phyloP scores from a whole-genome alignment of 2,113 vertebrate genomes.

The Xenopus tropicalis region UCB_Xtro_10.0 CM004450.2:101596501-101597000 shows the following conservation, averaged over 20 bases:
- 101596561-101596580: too few species aligned
- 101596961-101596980: background rate
- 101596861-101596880: background rate
- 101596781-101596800: too few species aligned
- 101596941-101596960: background rate
- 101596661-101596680: too few species aligned
- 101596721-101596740: too few species aligned
- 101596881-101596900: fast-evolving
- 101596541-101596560: background rate
- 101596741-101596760: too few species aligned
- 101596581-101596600: too few species aligned
- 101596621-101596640: too few species aligned
- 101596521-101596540: conserved; percentile 30
- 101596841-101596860: background rate
- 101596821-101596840: conserved; percentile 18
- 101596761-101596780: too few species aligned
- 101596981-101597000: background rate
- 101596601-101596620: too few species aligned
- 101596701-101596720: too few species aligned
- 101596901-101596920: background rate
- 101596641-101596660: too few species aligned
- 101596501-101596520: conserved; percentile 70
- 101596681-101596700: too few species aligned
- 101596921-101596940: background rate
- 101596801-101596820: conserved; percentile 35